Evolutionary conservation across 2,797 vertebrate species (phyloP).

Genomic region (Sebastes taczanowskii): DNA sequence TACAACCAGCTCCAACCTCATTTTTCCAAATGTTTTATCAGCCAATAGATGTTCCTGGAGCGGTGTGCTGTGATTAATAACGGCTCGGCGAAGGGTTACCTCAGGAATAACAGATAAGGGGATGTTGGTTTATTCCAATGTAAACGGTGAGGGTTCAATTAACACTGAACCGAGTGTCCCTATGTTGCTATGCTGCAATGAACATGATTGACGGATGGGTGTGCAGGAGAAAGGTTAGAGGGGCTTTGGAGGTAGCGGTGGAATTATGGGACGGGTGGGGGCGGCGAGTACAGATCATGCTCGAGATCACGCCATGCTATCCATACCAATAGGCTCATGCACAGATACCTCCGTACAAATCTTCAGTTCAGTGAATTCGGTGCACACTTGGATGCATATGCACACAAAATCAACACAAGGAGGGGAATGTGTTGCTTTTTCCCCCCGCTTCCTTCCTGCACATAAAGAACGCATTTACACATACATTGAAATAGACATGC

Average conservation of each 20-base stretch:
- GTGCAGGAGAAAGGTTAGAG: conserved; percentile 71
- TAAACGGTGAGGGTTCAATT: conserved; percentile 66
- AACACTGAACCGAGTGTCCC: conserved; percentile 59
- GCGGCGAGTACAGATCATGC: conserved; percentile 47
- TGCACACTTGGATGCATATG: conserved; percentile 35
- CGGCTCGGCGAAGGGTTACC: conserved; percentile 31
- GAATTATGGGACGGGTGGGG: conserved; percentile 54
- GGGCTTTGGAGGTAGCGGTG: conserved; percentile 61
- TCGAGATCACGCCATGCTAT: conserved; percentile 51
- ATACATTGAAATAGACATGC: conserved; percentile 36
- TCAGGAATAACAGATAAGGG: conserved; percentile 58
- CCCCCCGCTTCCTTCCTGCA: neutral
- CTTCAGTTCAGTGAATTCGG: conserved; percentile 27
- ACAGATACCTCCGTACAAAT: conserved; percentile 38
- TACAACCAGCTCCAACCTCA: conserved; percentile 3
- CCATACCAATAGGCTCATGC: conserved; percentile 67
- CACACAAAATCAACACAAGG: conserved; percentile 39
- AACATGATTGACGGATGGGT: conserved; percentile 73
- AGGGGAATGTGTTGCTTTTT: conserved; percentile 10
- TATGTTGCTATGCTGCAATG: conserved; percentile 58
- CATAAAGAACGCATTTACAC: conserved; percentile 25
- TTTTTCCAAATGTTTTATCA: conserved; percentile 49
- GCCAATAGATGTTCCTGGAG: conserved; percentile 25
- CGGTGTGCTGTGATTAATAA: conserved; percentile 63
- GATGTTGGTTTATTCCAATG: conserved; percentile 53